Evolutionary conservation across 2,888 invertebrate species (phyloP).

Genomic region (Oligia latruncula): DNA sequence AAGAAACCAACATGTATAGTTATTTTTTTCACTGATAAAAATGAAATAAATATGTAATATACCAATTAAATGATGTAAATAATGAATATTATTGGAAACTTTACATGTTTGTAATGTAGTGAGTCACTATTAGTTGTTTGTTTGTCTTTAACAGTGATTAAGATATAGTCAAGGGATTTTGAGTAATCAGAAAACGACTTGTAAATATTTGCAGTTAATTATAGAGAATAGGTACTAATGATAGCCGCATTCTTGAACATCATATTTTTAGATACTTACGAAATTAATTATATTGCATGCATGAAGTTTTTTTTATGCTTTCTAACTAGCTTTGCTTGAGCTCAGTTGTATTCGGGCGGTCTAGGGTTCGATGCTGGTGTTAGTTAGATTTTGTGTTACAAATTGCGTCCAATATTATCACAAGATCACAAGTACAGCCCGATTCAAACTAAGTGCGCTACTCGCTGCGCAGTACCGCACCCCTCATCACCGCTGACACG

Average conservation of each 20-base stretch:
- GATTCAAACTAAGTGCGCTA: background rate
- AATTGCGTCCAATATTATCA: background rate
- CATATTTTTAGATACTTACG: constrained; percentile 1
- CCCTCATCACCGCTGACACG: no score
- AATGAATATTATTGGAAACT: constrained; percentile 48
- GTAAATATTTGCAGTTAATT: constrained; percentile 58
- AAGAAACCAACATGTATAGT: background rate
- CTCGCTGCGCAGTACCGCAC: background rate
- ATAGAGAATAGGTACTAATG: constrained; percentile 37
- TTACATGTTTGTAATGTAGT: constrained; percentile 46
- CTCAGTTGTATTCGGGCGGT: background rate
- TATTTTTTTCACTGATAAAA: background rate
- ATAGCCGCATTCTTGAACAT: constrained; percentile 16
- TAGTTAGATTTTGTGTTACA: background rate
- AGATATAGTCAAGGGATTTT: constrained; percentile 41
- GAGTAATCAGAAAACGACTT: constrained; percentile 48
- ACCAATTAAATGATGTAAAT: constrained; percentile 22
- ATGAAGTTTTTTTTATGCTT: background rate
- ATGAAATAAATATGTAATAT: background rate
- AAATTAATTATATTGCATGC: background rate
- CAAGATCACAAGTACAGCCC: background rate
- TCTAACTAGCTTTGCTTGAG: background rate
- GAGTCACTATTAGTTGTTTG: constrained; percentile 57
- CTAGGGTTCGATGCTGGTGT: background rate
- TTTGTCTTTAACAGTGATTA: constrained; percentile 44